phyloP scores from a whole-genome alignment of 1,140 invertebrate species.

The Solenopsis fugax region DNA sequence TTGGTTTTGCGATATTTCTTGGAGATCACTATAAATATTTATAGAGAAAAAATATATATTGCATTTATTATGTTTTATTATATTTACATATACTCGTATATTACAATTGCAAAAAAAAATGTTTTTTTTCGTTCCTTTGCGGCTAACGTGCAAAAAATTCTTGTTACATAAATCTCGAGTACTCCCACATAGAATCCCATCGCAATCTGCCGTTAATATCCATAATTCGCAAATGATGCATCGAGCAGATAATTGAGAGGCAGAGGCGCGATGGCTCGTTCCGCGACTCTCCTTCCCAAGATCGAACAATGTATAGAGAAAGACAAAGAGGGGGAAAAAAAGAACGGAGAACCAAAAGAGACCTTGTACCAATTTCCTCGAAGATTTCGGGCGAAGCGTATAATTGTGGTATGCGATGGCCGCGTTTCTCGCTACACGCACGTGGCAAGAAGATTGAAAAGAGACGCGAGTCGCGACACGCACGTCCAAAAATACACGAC shows the following conservation, averaged over 20 bases:
- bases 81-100: too few relatives aligned
- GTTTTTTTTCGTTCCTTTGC: not conserved
- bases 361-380: slow-evolving; percentile 25
- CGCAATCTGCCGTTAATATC: slow-evolving; percentile 36
- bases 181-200: not conserved
- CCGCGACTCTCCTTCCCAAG: not conserved
- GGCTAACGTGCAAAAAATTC: not conserved
- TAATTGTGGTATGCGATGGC: not conserved
- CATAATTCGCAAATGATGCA: slow-evolving; percentile 43
- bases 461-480: not conserved
- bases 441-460: not conserved
- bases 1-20: not conserved
- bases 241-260: slow-evolving; percentile 1
- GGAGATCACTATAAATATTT: not conserved
- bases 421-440: not conserved
- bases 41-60: not conserved
- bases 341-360: not conserved
- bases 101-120: too few relatives aligned
- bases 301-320: not conserved
- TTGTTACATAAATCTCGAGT: slow-evolving; percentile 19
- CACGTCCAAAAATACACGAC: slow-evolving; percentile 16
- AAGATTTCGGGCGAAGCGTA: slow-evolving; percentile 4
- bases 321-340: too few relatives aligned
- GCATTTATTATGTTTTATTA: not conserved
- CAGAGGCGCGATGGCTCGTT: not conserved